Conservation (phyloP, 2,797 vertebrate genomes). For the Tadarida brasiliensis region DNA sequence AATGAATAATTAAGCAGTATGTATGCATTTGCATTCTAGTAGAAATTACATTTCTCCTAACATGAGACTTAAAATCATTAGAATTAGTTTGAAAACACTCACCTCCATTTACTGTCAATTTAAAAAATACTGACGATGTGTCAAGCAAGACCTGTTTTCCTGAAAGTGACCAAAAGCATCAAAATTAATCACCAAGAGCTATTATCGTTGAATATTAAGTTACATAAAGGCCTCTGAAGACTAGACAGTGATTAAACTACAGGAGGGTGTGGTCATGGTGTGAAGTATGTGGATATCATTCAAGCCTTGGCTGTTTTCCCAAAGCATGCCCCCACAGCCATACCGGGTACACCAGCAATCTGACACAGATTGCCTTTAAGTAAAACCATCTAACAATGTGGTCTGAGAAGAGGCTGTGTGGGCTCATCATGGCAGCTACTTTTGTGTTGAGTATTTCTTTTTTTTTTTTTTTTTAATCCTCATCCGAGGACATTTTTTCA, state of each 20-base stretch:
- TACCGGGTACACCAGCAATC: not conserved
- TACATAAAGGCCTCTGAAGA: not conserved
- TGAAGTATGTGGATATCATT: fast-evolving
- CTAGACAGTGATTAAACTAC: not conserved
- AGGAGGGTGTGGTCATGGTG: not conserved
- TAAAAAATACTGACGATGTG: slow-evolving; percentile 4
- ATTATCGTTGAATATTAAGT: slow-evolving; percentile 20
- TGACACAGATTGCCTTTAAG: not conserved
- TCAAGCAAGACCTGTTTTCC: slow-evolving; percentile 57
- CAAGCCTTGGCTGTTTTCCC: not conserved
- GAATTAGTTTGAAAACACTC: not conserved
- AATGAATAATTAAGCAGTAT: not conserved
- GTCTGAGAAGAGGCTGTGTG: not conserved
- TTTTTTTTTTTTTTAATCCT: too few relatives aligned
- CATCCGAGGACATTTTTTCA: too few relatives aligned
- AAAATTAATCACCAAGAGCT: slow-evolving; percentile 42
- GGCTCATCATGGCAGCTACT: not conserved
- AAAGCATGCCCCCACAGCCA: not conserved
- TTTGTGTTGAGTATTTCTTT: not conserved
- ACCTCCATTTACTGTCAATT: not conserved
- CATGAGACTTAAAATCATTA: not conserved
- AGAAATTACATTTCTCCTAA: slow-evolving; percentile 26
- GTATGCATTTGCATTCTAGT: not conserved
- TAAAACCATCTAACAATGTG: not conserved
- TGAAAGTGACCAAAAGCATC: not conserved